phyloP scores from a whole-genome alignment of 2,113 vertebrate species.

The Salvelinus namaycush region DNA sequence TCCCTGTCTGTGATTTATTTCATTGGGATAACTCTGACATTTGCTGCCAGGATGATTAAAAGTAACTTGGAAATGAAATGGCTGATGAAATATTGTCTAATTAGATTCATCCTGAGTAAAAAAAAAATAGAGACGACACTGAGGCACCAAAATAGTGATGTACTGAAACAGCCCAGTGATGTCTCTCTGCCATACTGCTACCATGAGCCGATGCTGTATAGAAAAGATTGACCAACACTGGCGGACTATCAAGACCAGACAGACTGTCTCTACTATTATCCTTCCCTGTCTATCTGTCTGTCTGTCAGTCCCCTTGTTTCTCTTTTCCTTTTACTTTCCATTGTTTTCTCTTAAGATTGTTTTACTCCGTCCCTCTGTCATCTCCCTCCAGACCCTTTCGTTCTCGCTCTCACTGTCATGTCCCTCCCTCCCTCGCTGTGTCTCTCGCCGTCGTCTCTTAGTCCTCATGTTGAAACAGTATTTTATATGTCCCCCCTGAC shows the following conservation, averaged over 20 bases:
- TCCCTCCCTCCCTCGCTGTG: background rate
- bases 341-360: background rate
- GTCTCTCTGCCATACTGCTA: background rate
- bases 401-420: background rate
- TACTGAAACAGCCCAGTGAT: background rate
- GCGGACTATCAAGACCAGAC: background rate
- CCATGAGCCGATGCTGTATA: background rate
- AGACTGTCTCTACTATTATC: background rate
- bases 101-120: background rate
- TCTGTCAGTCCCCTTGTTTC: background rate
- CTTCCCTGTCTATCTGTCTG: background rate
- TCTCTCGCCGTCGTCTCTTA: background rate
- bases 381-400: background rate
- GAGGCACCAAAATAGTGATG: background rate
- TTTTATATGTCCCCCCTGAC: background rate
- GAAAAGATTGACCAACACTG: too few relatives aligned
- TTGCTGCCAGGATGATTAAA: constrained; percentile 8
- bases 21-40: background rate
- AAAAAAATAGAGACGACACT: background rate
- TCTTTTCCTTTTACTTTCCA: background rate
- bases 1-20: background rate
- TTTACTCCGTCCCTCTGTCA: background rate
- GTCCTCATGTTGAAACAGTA: background rate
- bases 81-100: constrained; percentile 1
- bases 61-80: constrained; percentile 9